A percentile compares a stretch with the other conserved stretches of the same genome.
Evolutionary conservation across 2,797 vertebrate species (phyloP).

Genomic region (Pangasius larnaudii): DNA sequence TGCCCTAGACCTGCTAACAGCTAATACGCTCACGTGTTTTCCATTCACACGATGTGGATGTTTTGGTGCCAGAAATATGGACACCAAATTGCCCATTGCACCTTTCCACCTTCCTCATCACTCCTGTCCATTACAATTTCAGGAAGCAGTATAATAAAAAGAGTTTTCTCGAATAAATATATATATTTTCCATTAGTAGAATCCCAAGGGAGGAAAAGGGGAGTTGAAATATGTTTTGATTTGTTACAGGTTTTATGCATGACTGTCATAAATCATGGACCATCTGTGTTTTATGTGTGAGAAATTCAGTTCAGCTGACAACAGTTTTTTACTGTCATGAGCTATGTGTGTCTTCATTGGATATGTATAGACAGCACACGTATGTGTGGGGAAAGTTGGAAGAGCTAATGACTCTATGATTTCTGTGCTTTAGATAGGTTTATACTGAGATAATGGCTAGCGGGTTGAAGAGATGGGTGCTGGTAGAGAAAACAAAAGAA

Average conservation of each 20-base stretch:
- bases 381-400: background rate
- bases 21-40: background rate
- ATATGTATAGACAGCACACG: background rate
- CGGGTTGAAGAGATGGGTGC: constrained; percentile 25
- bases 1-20: background rate
- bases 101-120: background rate
- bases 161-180: background rate
- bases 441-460: background rate
- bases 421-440: background rate
- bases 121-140: background rate
- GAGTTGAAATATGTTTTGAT: constrained; percentile 25
- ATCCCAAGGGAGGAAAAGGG: constrained; percentile 54
- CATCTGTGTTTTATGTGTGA: background rate
- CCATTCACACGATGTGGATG: background rate
- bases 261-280: constrained; percentile 21
- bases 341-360: background rate
- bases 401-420: background rate
- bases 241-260: constrained; percentile 22
- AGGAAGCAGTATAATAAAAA: constrained; percentile 41
- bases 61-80: background rate
- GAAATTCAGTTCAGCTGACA: constrained; percentile 2
- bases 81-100: background rate
- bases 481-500: constrained; percentile 14
- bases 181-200: constrained; percentile 49
- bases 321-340: background rate